phyloP scores from a whole-genome alignment of 1,140 invertebrate species.

The Drosophila nannoptera region DNA sequence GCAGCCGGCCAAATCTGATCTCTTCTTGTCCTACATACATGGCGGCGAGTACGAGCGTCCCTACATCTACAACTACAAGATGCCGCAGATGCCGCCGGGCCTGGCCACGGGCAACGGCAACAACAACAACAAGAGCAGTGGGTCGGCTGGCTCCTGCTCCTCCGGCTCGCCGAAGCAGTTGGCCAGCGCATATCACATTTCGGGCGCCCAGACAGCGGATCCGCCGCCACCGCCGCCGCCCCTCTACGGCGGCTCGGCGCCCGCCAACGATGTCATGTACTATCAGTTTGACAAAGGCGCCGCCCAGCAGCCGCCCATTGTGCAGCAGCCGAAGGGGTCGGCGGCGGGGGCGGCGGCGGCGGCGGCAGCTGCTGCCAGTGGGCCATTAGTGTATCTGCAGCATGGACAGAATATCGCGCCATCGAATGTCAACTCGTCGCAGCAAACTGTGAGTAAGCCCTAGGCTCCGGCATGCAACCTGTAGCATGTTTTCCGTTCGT shows the following conservation, averaged over 20 bases:
- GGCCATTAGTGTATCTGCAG: conserved; percentile 77
- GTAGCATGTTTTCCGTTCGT: conserved; percentile 50
- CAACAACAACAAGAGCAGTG: too few relatives aligned
- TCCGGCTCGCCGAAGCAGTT: conserved; percentile 57
- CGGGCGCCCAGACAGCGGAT: conserved; percentile 75
- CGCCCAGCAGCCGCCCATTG: conserved; percentile 61
- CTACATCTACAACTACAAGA: conserved; percentile 78
- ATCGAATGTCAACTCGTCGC: conserved; percentile 63
- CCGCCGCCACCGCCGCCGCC: conserved; percentile 63
- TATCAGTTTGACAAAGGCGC: conserved; percentile 77
- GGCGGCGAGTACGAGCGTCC: conserved; percentile 71
- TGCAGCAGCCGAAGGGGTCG: conserved; percentile 71
- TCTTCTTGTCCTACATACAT: conserved; percentile 76
- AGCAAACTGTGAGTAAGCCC: conserved; percentile 78
- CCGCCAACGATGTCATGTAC: conserved; percentile 76
- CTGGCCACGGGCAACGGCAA: not conserved
- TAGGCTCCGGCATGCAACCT: conserved; percentile 17
- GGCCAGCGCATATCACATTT: conserved; percentile 75
- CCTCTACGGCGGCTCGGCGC: conserved; percentile 68
- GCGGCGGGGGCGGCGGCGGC: conserved; percentile 16
- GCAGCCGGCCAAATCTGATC: conserved; percentile 77
- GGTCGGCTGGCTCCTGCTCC: not conserved
- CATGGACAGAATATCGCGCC: conserved; percentile 69
- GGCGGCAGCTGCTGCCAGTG: conserved; percentile 28
- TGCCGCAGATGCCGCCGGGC: conserved; percentile 70